These are phyloP conservation scores for Monodelphis domestica DNA, from an alignment of 2,797 vertebrate genomes.

Conservation along the genomic window DNA sequence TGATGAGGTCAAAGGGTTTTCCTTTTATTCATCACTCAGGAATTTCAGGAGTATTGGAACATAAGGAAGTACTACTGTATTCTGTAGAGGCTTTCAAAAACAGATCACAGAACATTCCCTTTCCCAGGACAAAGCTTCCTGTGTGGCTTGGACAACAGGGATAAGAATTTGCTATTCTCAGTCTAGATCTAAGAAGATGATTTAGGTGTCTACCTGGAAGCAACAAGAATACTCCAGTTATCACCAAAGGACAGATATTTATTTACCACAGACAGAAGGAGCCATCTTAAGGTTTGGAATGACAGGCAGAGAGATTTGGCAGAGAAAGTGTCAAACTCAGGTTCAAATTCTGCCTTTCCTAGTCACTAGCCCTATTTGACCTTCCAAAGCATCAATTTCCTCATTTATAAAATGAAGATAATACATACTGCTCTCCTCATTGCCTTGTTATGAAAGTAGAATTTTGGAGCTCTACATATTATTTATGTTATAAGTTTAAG, in stretches of 20 bases:
- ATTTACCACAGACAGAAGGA: constrained; percentile 54
- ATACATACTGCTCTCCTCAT: background rate
- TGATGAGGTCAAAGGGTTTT: constrained; percentile 9
- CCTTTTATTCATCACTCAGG: background rate
- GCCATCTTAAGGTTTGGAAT: constrained; percentile 8
- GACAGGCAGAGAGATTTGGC: background rate
- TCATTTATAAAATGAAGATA: background rate
- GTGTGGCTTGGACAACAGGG: background rate
- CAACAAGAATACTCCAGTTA: background rate
- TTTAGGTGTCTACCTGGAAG: background rate
- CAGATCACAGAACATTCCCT: constrained; percentile 29
- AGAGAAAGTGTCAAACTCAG: background rate
- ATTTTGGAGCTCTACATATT: background rate
- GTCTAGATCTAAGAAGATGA: background rate
- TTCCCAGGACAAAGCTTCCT: constrained; percentile 39
- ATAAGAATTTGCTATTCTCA: background rate
- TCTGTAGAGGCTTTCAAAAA: constrained; percentile 24
- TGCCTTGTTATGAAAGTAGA: background rate
- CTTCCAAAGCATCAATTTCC: background rate
- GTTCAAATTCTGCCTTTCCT: background rate
- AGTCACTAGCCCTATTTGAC: background rate
- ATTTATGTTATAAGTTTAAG: background rate
- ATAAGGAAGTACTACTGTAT: constrained; percentile 7
- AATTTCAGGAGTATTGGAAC: constrained; percentile 40
- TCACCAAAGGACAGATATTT: background rate